phyloP scores from a whole-genome alignment of 1,140 invertebrate genomes.

The Polypedilum pembai region DNA sequence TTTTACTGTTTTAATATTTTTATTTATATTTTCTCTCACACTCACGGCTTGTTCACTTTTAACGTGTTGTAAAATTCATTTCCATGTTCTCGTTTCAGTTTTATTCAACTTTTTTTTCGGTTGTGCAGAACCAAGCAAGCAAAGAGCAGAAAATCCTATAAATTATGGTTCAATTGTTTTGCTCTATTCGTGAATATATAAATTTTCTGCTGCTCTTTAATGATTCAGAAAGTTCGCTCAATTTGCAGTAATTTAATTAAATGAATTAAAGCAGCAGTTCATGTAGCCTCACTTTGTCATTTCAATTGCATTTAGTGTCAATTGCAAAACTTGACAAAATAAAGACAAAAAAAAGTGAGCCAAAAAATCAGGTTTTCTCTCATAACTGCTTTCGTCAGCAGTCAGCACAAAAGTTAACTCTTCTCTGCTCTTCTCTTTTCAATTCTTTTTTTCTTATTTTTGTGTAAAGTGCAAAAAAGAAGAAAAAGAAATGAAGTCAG shows the following conservation, averaged over 20 bases:
- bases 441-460: neutral
- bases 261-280: too few relatives aligned
- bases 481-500: neutral
- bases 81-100: neutral
- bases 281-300: too few relatives aligned
- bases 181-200: neutral
- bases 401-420: neutral
- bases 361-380: slow-evolving; percentile 11
- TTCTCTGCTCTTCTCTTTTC: neutral
- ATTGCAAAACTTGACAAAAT: neutral
- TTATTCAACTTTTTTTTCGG: too few relatives aligned
- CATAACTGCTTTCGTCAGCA: slow-evolving; percentile 1
- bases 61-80: neutral
- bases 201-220: neutral
- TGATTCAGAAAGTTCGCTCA: neutral
- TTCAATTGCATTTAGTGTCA: too few relatives aligned
- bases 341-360: neutral
- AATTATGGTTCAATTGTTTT: slow-evolving; percentile 26
- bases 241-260: neutral
- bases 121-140: too few relatives aligned
- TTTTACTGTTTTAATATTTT: slow-evolving; percentile 20
- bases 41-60: neutral
- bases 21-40: neutral
- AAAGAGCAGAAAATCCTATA: slow-evolving; percentile 24
- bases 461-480: neutral